A percentile compares a stretch with the other conserved stretches of the same genome.
Conservation (phyloP, 2,797 vertebrate genomes). For the Neopelma chrysocephalum region DNA sequence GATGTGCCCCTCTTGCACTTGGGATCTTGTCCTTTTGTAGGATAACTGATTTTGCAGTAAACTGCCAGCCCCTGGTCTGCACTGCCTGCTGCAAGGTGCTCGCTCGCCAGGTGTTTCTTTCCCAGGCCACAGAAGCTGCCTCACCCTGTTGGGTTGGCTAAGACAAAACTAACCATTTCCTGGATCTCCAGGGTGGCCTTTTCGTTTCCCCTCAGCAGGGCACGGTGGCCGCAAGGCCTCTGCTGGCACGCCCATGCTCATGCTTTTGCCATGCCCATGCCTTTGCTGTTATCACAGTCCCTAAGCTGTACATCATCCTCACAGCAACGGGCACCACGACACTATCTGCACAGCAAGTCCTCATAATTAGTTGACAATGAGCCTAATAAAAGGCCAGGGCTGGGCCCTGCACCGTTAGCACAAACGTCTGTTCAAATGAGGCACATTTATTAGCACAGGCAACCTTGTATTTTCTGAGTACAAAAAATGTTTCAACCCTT, state of each 20-base stretch:
- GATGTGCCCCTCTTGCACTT: fast-evolving
- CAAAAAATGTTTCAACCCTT: neutral
- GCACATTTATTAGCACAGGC: neutral
- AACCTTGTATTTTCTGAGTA: neutral
- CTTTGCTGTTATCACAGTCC: neutral
- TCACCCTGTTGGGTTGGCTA: neutral
- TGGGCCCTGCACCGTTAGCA: neutral
- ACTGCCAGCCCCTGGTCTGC: too few relatives aligned
- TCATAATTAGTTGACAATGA: neutral
- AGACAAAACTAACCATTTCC: neutral
- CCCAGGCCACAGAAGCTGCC: neutral
- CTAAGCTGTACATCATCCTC: neutral
- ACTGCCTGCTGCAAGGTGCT: neutral
- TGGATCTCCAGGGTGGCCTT: neutral
- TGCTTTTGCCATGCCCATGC: neutral
- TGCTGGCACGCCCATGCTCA: too few relatives aligned
- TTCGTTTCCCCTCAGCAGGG: too few relatives aligned
- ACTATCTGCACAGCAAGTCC: neutral
- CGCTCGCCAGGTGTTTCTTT: neutral
- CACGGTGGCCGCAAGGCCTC: fast-evolving
- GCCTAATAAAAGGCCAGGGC: neutral
- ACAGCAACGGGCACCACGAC: fast-evolving
- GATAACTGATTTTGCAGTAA: neutral
- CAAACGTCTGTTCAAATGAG: fast-evolving
- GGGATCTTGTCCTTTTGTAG: neutral